phyloP scores from a whole-genome alignment of 2,888 invertebrate genomes.

The Zonitis immaculata region DNA sequence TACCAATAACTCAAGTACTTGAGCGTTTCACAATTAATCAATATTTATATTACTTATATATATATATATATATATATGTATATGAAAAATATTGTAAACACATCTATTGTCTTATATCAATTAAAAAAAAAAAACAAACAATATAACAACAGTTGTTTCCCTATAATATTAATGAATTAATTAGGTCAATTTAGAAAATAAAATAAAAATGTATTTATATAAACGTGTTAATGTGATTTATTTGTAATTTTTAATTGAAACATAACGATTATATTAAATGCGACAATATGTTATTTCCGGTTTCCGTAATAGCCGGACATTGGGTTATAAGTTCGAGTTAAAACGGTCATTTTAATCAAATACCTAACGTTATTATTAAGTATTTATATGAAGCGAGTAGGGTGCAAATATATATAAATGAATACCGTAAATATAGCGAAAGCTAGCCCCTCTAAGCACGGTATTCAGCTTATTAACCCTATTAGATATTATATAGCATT shows the following conservation, averaged over 20 bases:
- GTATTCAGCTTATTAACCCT: conserved; percentile 29
- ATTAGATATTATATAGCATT: conserved; percentile 23
- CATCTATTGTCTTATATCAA: conserved; percentile 24
- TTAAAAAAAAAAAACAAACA: neutral
- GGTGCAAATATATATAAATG: conserved; percentile 17
- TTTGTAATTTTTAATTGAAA: neutral
- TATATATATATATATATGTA: too few species aligned
- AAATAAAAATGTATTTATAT: too few species aligned
- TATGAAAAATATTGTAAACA: conserved; percentile 23
- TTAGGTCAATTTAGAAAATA: neutral
- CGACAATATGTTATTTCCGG: conserved; percentile 1
- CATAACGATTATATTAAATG: neutral
- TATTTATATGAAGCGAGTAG: conserved; percentile 20
- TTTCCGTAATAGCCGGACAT: neutral
- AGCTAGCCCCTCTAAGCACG: conserved; percentile 30
- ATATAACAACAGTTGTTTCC: neutral
- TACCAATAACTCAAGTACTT: conserved; percentile 12
- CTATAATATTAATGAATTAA: too few species aligned
- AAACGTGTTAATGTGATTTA: neutral
- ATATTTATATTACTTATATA: conserved; percentile 38
- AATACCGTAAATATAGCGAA: conserved; percentile 27
- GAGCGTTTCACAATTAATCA: conserved; percentile 36
- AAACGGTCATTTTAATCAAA: conserved; percentile 15
- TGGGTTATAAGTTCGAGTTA: neutral
- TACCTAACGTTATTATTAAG: conserved; percentile 22